Base-by-base conservation (phyloP, 2,797 vertebrate genomes). In the Cephalopachus bancanus region DNA sequence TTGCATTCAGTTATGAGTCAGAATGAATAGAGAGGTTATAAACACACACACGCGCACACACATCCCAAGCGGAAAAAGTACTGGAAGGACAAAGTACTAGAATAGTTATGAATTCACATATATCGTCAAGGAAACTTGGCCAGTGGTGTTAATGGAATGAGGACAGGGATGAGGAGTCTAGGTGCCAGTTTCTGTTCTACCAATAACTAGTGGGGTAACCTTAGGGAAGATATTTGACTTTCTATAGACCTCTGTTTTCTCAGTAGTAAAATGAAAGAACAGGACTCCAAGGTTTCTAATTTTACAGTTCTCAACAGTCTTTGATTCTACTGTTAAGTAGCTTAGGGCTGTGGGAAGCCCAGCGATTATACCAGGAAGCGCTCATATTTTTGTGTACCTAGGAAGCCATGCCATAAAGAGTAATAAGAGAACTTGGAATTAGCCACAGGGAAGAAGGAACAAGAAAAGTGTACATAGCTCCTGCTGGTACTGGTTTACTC, bases 1-100 rank as follows among this genome's bases (percentile, higher is more conserved):
- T 81, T 92, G 83, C 95, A 97, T 98, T 97, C 96, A 98, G 95
- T 98, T 97, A 93, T 98, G 98, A 98, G 89, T 98, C 98, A 92
- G 84, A 94, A 83, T 93, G 83, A 97, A 98, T 93, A 94, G 97
- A 98, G 72, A 97, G 97, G 94, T 97, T 97, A 97, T 89, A 89
- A 95, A 88, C 93, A 98, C 64, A 6, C 24, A 95, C 83, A 98
- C 89, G 84, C 93, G 98, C 64, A 6, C 24, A 95, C 83, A 98
- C 89, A 79, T 93, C 95, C 78, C 60, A 89, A 95, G 14, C 3
- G 88, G 55, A 83, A 81, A 96, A 93, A 26, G 60, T 44, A 96
- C 49, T 59, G 84, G 71, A 96, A 94, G 44, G 79, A 83, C 57
- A 88, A 95, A 76, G 53, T 84, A 94, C 62, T 57, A 84, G 37